A percentile compares a stretch with the other conserved stretches of the same genome.
Conservation (phyloP, 2,888 invertebrate genomes). For the Lochmaea capreae region DNA sequence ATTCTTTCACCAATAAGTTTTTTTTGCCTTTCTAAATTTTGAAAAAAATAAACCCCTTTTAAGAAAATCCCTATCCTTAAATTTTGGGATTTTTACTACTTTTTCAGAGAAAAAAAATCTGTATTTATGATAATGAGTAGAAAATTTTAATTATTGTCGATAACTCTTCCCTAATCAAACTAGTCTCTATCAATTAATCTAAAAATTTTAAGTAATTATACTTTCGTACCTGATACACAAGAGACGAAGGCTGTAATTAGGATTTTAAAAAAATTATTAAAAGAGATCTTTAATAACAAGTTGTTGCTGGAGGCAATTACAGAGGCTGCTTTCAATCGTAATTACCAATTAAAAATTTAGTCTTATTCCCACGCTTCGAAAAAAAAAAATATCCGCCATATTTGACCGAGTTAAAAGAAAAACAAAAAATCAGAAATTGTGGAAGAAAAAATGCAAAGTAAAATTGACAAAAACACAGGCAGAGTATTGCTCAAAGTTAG, state of each 20-base stretch:
- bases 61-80: no score
- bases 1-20: no score
- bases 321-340: conserved; percentile 37
- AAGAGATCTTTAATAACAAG: conserved; percentile 43
- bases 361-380: conserved; percentile 41
- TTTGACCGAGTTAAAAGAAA: background rate
- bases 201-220: conserved; percentile 43
- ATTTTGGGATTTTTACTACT: no score
- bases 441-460: no score
- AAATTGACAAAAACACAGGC: no score
- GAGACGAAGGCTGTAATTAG: conserved; percentile 40
- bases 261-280: conserved; percentile 38
- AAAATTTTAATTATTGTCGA: conserved; percentile 28
- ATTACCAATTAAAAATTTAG: conserved; percentile 43
- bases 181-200: conserved; percentile 43
- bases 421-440: background rate
- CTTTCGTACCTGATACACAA: conserved; percentile 29
- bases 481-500: no score
- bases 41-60: no score
- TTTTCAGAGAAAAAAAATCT: no score
- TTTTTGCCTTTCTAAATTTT: no score
- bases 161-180: conserved; percentile 36
- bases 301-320: conserved; percentile 40
- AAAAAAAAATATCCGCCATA: conserved; percentile 5
- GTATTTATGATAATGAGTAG: background rate